These are phyloP conservation scores for Amazonetta brasiliensis DNA, from an alignment of 2,797 vertebrate genomes.

Conservation along the genomic window DNA sequence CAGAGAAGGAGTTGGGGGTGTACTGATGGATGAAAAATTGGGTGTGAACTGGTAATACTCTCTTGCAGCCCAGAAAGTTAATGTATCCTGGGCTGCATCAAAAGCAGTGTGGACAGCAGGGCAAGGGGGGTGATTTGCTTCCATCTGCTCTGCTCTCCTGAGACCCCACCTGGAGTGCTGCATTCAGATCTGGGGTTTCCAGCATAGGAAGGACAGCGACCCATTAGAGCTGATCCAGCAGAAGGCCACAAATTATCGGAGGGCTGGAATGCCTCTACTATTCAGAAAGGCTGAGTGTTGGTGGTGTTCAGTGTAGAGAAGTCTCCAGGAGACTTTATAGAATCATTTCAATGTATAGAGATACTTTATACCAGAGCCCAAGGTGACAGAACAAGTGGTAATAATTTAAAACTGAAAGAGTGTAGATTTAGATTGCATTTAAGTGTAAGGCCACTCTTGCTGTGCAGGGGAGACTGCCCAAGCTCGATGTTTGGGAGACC, in stretches of 20 bases:
- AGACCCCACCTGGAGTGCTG: neutral
- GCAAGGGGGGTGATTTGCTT: neutral
- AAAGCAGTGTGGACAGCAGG: neutral
- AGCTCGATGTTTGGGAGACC: neutral
- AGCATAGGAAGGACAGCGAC: neutral
- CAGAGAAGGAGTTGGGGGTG: neutral
- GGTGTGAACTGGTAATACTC: neutral
- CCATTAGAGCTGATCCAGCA: neutral
- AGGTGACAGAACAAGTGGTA: neutral
- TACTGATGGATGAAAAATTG: neutral
- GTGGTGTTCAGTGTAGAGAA: neutral
- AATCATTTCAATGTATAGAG: neutral
- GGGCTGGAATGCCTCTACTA: neutral
- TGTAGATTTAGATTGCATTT: neutral
- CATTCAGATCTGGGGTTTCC: neutral
- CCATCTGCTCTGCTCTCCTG: neutral
- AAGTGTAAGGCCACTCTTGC: neutral
- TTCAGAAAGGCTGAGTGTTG: neutral
- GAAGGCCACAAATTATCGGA: neutral
- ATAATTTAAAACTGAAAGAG: neutral
- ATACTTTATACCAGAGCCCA: neutral
- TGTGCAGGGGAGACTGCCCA: neutral
- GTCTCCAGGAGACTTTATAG: neutral
- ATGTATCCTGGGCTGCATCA: neutral
- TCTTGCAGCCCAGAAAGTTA: neutral